Percentiles rank a stretch among this genome's conserved stretches.
Conservation (phyloP, 2,113 vertebrate genomes). For the Axis porcinus region DNA sequence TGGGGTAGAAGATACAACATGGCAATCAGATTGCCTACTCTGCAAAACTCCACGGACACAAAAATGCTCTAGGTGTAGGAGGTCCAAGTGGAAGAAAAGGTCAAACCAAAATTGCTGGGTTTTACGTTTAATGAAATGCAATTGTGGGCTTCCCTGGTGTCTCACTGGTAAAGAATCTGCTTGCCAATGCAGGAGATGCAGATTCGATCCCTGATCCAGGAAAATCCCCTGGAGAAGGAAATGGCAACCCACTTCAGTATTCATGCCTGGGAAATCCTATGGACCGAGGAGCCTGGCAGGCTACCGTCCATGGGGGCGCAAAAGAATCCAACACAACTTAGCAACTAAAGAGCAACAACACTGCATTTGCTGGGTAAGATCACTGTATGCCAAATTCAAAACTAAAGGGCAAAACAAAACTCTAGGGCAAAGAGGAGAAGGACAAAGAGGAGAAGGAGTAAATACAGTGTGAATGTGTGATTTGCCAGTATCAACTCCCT, state of each 20-base stretch:
- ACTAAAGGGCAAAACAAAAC: not conserved
- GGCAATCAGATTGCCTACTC: not conserved
- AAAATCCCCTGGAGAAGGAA: not conserved
- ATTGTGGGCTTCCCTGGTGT: not conserved
- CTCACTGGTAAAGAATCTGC: not conserved
- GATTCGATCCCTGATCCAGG: not conserved
- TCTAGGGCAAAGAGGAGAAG: not conserved
- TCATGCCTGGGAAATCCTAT: not conserved
- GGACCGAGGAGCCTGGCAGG: not conserved
- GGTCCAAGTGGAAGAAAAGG: not conserved
- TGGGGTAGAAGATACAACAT: no score
- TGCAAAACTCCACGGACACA: not conserved
- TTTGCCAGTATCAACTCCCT: not conserved
- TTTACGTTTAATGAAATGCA: not conserved
- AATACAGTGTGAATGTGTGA: not conserved
- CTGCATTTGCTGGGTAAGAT: not conserved
- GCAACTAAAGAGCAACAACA: not conserved
- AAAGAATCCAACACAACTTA: not conserved
- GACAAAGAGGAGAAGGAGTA: not conserved
- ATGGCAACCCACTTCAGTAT: not conserved
- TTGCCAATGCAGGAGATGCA: not conserved
- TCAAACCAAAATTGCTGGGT: not conserved
- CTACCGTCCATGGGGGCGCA: not conserved
- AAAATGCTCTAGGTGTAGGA: not conserved
- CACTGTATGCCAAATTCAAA: not conserved